Conservation (phyloP, 2,113 vertebrate species). For the Myotis yumanensis region DNA sequence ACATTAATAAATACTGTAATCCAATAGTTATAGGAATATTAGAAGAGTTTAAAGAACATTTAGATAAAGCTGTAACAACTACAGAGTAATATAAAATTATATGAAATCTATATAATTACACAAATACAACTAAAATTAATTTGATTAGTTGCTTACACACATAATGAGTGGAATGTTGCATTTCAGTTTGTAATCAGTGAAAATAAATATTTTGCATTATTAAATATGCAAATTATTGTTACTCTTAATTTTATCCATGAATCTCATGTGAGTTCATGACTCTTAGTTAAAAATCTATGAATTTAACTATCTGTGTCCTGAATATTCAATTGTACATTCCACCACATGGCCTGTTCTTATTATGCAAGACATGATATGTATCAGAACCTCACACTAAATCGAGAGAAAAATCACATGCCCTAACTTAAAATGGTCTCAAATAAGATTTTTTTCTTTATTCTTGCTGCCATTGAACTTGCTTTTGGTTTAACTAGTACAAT, state of each 20-base stretch:
- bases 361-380: neutral
- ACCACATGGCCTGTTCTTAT: neutral
- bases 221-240: neutral
- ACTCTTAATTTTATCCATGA: neutral
- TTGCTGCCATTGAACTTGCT: neutral
- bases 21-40: neutral
- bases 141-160: neutral
- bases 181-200: neutral
- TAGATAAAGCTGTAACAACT: neutral
- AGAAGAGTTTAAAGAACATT: neutral
- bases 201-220: neutral
- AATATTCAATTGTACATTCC: neutral
- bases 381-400: neutral
- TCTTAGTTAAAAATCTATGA: neutral
- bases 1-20: neutral
- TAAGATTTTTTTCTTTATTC: neutral
- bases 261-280: neutral
- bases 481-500: neutral
- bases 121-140: neutral
- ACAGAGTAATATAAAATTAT: neutral
- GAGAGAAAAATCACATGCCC: neutral
- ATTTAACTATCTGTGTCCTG: neutral
- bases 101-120: neutral
- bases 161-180: neutral
- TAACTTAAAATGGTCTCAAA: neutral